These are phyloP conservation scores for Mus spicilegus DNA, from an alignment of 2,113 vertebrate genomes.

Conservation along the genomic window DNA sequence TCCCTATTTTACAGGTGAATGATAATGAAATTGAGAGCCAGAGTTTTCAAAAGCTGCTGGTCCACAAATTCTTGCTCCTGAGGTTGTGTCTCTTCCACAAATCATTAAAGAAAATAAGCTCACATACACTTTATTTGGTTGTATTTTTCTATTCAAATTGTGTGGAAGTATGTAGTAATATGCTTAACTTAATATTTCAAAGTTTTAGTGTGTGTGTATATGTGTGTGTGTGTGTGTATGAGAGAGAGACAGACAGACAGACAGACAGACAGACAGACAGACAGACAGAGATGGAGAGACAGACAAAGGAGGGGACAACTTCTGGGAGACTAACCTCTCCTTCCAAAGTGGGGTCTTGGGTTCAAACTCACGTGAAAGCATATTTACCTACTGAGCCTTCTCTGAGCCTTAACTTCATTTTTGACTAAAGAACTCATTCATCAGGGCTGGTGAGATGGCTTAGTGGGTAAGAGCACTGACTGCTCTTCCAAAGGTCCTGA, in stretches of 20 bases:
- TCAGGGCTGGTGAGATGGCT: too few species aligned
- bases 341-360: background rate
- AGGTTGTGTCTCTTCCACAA: background rate
- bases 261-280: too few species aligned
- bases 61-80: conserved; percentile 15
- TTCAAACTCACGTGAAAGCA: background rate
- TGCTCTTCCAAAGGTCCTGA: too few species aligned
- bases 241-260: too few species aligned
- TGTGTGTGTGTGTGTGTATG: background rate
- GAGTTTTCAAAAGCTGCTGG: background rate
- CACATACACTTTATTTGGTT: background rate
- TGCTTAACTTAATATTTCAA: background rate
- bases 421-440: background rate
- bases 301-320: too few species aligned
- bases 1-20: background rate
- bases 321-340: background rate
- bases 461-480: too few species aligned
- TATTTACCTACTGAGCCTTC: background rate
- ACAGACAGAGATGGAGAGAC: too few species aligned
- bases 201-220: background rate
- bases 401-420: background rate
- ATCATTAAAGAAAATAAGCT: background rate
- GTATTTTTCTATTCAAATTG: background rate
- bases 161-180: background rate
- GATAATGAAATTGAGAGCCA: background rate